A percentile compares a stretch with the other conserved stretches of the same genome.
Conservation (phyloP, 2,888 invertebrate genomes). For the Phanerotoma sp. region DNA sequence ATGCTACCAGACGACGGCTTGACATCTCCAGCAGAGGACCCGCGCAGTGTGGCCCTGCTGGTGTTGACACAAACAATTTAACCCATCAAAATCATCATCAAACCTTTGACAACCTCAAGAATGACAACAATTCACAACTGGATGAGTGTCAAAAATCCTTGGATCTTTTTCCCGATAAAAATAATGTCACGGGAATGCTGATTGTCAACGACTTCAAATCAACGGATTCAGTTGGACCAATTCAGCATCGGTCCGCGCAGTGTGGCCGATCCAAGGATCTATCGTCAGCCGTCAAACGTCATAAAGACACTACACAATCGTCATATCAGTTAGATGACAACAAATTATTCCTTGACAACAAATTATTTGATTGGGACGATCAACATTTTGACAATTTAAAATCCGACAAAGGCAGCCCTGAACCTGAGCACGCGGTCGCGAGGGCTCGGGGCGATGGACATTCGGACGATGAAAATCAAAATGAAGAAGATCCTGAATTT, state of each 20-base stretch:
- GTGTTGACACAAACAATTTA: slow-evolving; percentile 12
- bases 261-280: slow-evolving; percentile 48
- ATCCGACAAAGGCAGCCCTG: too few relatives aligned
- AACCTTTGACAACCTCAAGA: background rate
- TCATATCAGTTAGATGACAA: background rate
- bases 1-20: slow-evolving; percentile 51
- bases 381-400: too few relatives aligned
- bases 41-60: slow-evolving; percentile 58
- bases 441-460: slow-evolving; percentile 55
- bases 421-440: slow-evolving; percentile 57
- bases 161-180: slow-evolving; percentile 20
- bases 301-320: background rate
- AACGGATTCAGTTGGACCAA: slow-evolving; percentile 36
- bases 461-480: slow-evolving; percentile 49
- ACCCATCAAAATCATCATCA: background rate
- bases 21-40: slow-evolving; percentile 49
- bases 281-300: slow-evolving; percentile 6
- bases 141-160: slow-evolving; percentile 13
- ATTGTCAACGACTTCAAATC: slow-evolving; percentile 37
- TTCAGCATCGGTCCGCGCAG: slow-evolving; percentile 52
- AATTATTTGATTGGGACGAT: too few relatives aligned
- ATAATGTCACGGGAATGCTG: slow-evolving; percentile 19
- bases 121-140: slow-evolving; percentile 18
- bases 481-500: slow-evolving; percentile 75
- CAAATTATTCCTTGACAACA: background rate